Conservation (phyloP, 2,113 vertebrate species). For the Morone chrysops region DNA sequence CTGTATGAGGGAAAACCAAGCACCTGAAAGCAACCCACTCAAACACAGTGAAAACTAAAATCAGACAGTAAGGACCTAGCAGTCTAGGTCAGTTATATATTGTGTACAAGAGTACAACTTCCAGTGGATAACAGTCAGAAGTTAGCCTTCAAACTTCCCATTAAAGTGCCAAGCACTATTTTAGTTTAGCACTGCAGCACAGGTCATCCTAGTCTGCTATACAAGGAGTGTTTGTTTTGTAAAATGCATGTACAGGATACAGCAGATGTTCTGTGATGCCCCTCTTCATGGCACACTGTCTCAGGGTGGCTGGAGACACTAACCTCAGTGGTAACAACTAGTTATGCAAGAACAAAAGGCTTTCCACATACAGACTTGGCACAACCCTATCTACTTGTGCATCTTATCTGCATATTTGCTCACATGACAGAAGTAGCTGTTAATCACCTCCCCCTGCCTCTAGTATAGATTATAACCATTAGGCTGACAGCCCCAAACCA, state of each 20-base stretch:
- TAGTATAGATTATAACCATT: conserved; percentile 9
- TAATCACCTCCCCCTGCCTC: background rate
- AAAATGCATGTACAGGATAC: background rate
- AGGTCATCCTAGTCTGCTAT: background rate
- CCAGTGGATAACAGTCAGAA: background rate
- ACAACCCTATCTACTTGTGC: background rate
- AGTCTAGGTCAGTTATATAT: background rate
- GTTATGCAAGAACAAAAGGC: background rate
- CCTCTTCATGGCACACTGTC: background rate
- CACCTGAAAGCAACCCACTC: background rate
- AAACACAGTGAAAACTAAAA: background rate
- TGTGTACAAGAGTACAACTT: background rate
- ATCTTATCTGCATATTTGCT: background rate
- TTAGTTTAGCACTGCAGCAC: background rate
- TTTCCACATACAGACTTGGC: background rate
- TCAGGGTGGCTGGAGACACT: conserved; percentile 19
- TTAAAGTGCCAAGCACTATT: background rate
- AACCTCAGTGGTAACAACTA: background rate
- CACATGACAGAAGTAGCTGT: conserved; percentile 11
- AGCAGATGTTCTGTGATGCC: conserved; percentile 8
- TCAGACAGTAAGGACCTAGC: background rate
- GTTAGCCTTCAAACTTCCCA: background rate
- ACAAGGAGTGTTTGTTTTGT: background rate
- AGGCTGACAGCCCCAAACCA: conserved; percentile 21
- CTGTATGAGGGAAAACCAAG: background rate